A percentile compares a stretch with the other conserved stretches of the same genome.
Conservation (phyloP, 2,797 vertebrate species). For the Anolis apletophallus region DNA sequence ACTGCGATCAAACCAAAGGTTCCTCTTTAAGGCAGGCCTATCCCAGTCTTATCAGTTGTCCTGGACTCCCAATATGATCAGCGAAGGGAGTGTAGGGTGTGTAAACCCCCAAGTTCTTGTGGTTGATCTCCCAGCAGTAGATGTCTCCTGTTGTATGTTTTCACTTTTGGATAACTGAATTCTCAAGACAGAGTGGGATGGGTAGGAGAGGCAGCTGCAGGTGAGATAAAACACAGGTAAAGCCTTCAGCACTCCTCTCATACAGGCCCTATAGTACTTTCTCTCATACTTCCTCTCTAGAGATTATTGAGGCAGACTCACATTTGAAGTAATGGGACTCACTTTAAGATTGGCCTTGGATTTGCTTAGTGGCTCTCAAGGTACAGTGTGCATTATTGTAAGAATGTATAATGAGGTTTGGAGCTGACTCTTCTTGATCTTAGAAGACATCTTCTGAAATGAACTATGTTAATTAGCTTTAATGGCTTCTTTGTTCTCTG, state of each 20-base stretch:
- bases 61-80: background rate
- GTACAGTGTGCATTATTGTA: background rate
- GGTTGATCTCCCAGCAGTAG: background rate
- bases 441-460: slow-evolving; percentile 9
- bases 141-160: background rate
- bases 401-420: slow-evolving; percentile 45
- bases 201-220: too few species aligned
- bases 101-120: background rate
- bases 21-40: background rate
- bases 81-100: background rate
- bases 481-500: too few species aligned
- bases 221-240: too few species aligned
- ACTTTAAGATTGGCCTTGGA: background rate
- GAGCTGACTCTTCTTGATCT: slow-evolving; percentile 42
- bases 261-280: too few species aligned
- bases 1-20: background rate
- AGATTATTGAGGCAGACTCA: background rate
- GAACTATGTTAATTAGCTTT: background rate
- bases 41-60: too few species aligned
- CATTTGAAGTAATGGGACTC: background rate
- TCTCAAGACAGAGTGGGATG: background rate
- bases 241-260: too few species aligned
- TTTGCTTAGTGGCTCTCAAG: background rate
- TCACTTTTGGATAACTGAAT: background rate
- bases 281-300: background rate